Evolutionary conservation across 2,113 vertebrate genomes (phyloP), one percentile per base, ranked within the genome.

Genomic region (Micromys minutus): DNA sequence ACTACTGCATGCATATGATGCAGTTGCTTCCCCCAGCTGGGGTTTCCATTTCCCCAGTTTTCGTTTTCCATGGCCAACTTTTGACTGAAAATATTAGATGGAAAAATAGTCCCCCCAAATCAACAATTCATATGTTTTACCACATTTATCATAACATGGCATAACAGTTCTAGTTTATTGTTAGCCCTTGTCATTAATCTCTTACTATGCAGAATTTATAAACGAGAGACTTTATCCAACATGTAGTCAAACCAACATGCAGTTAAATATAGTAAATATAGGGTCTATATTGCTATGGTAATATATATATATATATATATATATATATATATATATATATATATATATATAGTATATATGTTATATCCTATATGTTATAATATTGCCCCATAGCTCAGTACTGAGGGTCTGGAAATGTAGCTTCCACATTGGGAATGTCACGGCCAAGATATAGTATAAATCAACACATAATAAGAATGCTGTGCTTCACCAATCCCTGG

Each of bases 1-100:
- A 26, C 1, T 3, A 19, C 61, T 4, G 24, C 13, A 0, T 3
- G 13, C 16, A 1, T 10, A 0, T 1, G 36, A 15, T 2, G 1
- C 45, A 19, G 34, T 29, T 42, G 13, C 29, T 19, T 13, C 77
- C 39, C 10, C 11, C 39, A 8, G 16, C 52, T 59, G 67, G 22
- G 2, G 17, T 39, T n/a, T 39, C 12, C 52, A 67, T 61, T 79
- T 42, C 52, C 13, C 1, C 5, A n/a, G 36, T 45, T 65, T 76
- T 29, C 1, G 29, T 67, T 63, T 17, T 24, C 42, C 75, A 61
- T 2, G 1, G 59, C 77, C 42, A 79, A 16, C 39, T 24, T 15
- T 5, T 12, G 26, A 21, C 71, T 29, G 2, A 72, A 50, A 80
- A 42, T 50, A 71, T 39, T 42, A 79, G n/a, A 72, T 87, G 42